phyloP scores from a whole-genome alignment of 1,140 invertebrate genomes.

The Berghia stephanieae region DNA sequence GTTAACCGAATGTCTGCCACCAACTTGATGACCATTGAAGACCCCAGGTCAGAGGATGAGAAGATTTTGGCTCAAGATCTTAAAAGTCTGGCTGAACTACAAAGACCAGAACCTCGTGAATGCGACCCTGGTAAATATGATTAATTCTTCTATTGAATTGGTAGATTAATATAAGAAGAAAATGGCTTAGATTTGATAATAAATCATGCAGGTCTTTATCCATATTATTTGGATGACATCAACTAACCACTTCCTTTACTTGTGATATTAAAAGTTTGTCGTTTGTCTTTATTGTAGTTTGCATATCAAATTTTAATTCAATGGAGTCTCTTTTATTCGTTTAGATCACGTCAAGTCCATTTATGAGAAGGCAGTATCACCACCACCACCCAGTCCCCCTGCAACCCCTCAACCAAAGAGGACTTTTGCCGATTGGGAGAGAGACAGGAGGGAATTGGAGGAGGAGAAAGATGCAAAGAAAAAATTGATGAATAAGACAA shows the following conservation, averaged over 20 bases:
- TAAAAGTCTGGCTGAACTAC: constrained; percentile 30
- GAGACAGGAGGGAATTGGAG: constrained; percentile 52
- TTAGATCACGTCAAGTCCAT: constrained; percentile 50
- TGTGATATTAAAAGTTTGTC: too few species aligned
- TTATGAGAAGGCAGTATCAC: constrained; percentile 57
- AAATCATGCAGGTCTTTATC: too few species aligned
- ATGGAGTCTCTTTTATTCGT: background rate
- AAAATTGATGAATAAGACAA: constrained; percentile 51
- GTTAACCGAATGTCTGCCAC: constrained; percentile 44
- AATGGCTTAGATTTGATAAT: too few species aligned
- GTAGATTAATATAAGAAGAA: too few species aligned
- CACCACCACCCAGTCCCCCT: constrained; percentile 53
- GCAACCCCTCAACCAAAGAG: constrained; percentile 57
- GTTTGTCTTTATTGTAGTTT: too few species aligned
- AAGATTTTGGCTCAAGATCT: constrained; percentile 55
- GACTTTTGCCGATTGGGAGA: constrained; percentile 59
- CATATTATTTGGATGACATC: too few species aligned
- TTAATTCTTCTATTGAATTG: too few species aligned
- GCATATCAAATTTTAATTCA: too few species aligned
- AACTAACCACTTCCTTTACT: too few species aligned
- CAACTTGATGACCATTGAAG: constrained; percentile 49
- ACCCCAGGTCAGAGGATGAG: constrained; percentile 60
- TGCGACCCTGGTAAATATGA: constrained; percentile 42
- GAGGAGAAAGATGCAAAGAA: constrained; percentile 52
- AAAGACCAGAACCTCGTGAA: constrained; percentile 10